Evolutionary conservation across 2,113 vertebrate genomes (phyloP), one percentile per base, ranked within the genome.

Genomic region (Mobula birostris): DNA sequence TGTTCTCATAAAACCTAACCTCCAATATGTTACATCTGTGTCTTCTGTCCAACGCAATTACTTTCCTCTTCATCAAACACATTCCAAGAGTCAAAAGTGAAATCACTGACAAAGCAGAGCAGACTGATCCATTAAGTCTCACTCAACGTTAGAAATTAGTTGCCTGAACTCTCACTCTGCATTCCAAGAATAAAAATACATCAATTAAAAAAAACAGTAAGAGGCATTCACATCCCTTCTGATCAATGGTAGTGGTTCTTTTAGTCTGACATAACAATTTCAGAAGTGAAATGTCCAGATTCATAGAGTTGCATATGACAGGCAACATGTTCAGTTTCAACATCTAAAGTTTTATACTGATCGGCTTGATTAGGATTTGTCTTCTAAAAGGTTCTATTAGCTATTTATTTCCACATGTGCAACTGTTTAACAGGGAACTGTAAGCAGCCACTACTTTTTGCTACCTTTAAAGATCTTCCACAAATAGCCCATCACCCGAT

Each of bases 41-140:
- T 97, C 97, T 97, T 96, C 96, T 95, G 95, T 96, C 96, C 97
- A 96, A 97, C 97, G 96, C 96, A 96, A 96, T 96, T 95, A 95
- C 96, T 96, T 96, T 98, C 97, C 91, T 98, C 98, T 98, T 99
- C 98, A 99, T 98, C 98, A 97, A 96, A 96, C 97, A 97, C 98
- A 99, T 99, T 99, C 98, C 98, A 97, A 96, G 96, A 98, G 97
- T 98, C 98, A 97, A 96, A 94, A 96, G 97, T 97, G 97, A 98
- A 98, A 98, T 97, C 97, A 96, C 97, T 96, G 97, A 97, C 97
- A 97, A 97, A 97, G 98, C 97, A 97, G 96, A 97, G 97, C 97
- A 97, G 98, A 98, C 97, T 97, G 97, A 98, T 97, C 97, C 96
- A 98, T 98, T 98, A 98, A 97, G 97, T 97, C 97, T 98, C 97